Evolutionary conservation across 2,888 invertebrate genomes (phyloP), one percentile per base, ranked within the genome.

Genomic region (Hermaeophaga mercurialis): DNA sequence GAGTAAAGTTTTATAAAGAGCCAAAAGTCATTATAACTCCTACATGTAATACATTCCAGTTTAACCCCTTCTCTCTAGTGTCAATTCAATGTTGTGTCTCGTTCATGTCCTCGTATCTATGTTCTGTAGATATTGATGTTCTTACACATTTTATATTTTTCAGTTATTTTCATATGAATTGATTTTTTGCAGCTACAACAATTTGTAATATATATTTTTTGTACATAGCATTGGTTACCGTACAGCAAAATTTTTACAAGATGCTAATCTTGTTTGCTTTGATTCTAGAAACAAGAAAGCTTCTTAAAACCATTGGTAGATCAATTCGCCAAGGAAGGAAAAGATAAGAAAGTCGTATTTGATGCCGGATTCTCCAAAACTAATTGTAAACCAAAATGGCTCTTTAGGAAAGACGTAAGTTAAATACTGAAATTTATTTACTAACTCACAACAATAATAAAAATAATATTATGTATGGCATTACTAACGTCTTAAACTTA

Each of bases 301-400:
- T 98, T 96, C 88, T 84, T 96, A 78, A 94, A 92, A 78, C 96
- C 96, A 61, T 83, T 98, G 73, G 88, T 95, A 72, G 97, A 98
- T 81, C 90, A 93, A 80, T 90, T 90, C 75, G 92, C 92, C 66
- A 91, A 94, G 79, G 92, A 98, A 85, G 92, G 96, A 70, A 95
- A 96, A 79, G 96, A 97, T 79, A 96, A 95, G 78, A 93, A 94
- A 79, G 93, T 94, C 65, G 84, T 86, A 33, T 96, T 99, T 74
- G 94, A 94, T 78, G 94, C 92, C 61, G 90, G 91, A 75, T 99
- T 98, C 82, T 93, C 95, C 63, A 98, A 96, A 80, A 89, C 95
- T n/a, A 96, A 96, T 77, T 84, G 89, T 73, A 94, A 94, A 75
- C 91, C 94, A 6, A 94, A 91, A 79, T 95, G 95, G 95, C 86